Conservation (phyloP, 2,113 vertebrate genomes). For the Gymnarchus niloticus region DNA sequence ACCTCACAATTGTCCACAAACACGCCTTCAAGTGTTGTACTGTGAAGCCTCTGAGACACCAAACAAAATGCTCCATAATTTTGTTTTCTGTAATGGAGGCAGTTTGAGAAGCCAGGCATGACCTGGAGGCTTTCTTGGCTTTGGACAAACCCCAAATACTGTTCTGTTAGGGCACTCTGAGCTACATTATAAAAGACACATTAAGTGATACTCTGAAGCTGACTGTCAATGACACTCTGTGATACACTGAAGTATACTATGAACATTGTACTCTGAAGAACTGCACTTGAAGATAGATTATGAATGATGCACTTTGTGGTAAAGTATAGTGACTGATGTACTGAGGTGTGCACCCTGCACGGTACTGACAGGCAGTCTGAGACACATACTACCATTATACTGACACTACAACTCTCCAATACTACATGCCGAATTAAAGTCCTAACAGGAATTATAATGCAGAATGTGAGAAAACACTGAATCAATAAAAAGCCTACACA, state of each 20-base stretch:
- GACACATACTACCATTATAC: too few relatives aligned
- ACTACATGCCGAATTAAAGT: not conserved
- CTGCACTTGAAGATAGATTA: too few relatives aligned
- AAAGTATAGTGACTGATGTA: not conserved
- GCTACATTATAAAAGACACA: not conserved
- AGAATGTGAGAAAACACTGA: not conserved
- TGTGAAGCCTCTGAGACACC: not conserved
- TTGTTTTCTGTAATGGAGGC: not conserved
- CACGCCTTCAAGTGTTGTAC: not conserved
- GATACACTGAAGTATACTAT: too few relatives aligned
- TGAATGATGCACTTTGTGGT: not conserved
- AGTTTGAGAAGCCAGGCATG: not conserved
- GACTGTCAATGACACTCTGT: too few relatives aligned
- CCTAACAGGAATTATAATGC: not conserved
- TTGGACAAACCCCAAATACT: not conserved
- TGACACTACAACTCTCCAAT: not conserved
- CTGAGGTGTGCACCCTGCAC: not conserved
- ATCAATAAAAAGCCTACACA: not conserved
- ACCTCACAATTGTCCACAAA: not conserved
- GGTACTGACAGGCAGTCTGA: not conserved
- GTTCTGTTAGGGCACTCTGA: not conserved
- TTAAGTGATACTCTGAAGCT: too few relatives aligned
- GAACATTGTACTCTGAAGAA: too few relatives aligned
- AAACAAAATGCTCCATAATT: conserved; percentile 1
- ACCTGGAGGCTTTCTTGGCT: not conserved